These are phyloP conservation scores for Grammomys surdaster DNA, from an alignment of 2,113 vertebrate genomes.

Conservation along the genomic window DNA sequence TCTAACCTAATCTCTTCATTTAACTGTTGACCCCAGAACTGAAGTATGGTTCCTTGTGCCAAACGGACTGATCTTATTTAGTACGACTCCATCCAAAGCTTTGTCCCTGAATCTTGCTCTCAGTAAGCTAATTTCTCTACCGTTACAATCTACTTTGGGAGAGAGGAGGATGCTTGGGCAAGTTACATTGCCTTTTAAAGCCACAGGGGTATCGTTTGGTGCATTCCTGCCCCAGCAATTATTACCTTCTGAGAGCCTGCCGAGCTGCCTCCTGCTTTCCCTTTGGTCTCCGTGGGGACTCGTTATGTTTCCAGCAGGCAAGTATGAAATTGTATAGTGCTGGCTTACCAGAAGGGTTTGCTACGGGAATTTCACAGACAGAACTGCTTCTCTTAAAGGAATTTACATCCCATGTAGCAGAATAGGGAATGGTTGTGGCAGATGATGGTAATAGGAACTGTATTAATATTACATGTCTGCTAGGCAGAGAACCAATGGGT, in stretches of 20 bases:
- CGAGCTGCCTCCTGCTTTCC: constrained; percentile 56
- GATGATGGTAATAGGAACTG: constrained; percentile 39
- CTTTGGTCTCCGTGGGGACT: constrained; percentile 65
- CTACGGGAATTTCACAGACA: constrained; percentile 65
- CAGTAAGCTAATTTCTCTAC: constrained; percentile 43
- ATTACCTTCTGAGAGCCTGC: constrained; percentile 64
- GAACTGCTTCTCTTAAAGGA: constrained; percentile 59
- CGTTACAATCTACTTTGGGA: neutral
- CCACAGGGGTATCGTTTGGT: constrained; percentile 58
- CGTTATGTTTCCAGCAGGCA: constrained; percentile 65
- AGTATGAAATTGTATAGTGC: constrained; percentile 46
- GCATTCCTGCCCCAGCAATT: constrained; percentile 55
- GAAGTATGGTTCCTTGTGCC: neutral
- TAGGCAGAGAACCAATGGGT: constrained; percentile 49
- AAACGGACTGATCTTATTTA: neutral
- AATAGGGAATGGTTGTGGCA: constrained; percentile 25
- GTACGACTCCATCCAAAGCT: neutral
- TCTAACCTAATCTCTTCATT: neutral
- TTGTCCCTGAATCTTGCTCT: constrained; percentile 25
- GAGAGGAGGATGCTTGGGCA: constrained; percentile 52
- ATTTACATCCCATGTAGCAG: constrained; percentile 43
- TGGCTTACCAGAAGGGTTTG: constrained; percentile 72
- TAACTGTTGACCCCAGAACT: neutral
- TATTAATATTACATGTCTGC: constrained; percentile 55
- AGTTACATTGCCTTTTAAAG: constrained; percentile 68